Evolutionary conservation across 2,797 vertebrate genomes (phyloP).

Genomic region (Phaenicophaeus curvirostris): DNA sequence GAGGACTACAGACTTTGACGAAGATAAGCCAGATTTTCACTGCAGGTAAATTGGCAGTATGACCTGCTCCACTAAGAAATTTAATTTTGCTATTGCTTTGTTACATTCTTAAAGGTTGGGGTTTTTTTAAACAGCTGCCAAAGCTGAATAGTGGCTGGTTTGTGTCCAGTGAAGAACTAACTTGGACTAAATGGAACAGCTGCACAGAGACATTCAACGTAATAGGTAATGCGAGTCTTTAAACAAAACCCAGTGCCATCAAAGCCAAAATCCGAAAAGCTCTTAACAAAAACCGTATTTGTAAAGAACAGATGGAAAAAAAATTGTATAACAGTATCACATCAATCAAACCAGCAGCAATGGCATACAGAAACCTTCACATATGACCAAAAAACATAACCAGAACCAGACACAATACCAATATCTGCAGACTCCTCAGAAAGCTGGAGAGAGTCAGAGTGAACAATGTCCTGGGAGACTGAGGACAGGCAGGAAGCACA

Average conservation of each 20-base stretch:
- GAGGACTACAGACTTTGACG: not conserved
- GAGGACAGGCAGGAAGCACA: not conserved
- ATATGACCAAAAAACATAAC: not conserved
- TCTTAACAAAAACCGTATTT: slow-evolving; percentile 11
- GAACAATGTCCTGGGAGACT: not conserved
- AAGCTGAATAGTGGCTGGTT: not conserved
- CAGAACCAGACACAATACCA: not conserved
- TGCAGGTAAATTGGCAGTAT: not conserved
- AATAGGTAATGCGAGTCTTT: not conserved
- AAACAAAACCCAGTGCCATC: not conserved
- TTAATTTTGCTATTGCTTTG: not conserved
- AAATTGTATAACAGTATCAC: not conserved
- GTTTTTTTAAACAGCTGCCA: not conserved
- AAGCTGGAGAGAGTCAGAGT: not conserved
- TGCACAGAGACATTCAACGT: not conserved
- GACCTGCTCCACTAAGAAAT: not conserved
- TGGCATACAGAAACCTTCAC: not conserved
- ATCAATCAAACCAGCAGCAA: not conserved
- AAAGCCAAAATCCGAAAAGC: slow-evolving; percentile 4
- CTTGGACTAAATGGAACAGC: not conserved
- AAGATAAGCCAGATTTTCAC: not conserved
- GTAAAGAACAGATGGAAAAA: not conserved
- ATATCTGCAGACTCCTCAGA: not conserved
- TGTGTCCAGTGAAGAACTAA: not conserved
- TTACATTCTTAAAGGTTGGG: not conserved